A percentile compares a stretch with the other conserved stretches of the same genome.
These are phyloP conservation scores for Andrena marginata DNA, from an alignment of 2,888 invertebrate species.

Conservation along the genomic window DNA sequence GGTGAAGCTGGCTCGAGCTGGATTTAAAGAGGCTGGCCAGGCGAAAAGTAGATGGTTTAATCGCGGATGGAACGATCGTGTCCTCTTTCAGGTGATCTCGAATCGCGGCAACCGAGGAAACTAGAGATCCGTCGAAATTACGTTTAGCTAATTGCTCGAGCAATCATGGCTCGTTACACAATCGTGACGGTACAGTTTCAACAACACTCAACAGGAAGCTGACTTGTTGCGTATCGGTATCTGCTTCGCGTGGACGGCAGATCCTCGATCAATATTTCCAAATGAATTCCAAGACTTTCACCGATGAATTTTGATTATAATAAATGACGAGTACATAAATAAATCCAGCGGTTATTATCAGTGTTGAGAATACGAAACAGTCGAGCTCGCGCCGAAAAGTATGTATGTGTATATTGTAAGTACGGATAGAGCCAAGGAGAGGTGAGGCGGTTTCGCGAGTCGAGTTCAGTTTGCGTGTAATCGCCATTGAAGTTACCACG, in stretches of 20 bases:
- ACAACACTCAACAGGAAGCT: conserved; percentile 36
- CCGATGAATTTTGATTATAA: neutral
- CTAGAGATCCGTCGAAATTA: conserved; percentile 55
- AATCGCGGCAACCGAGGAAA: conserved; percentile 36
- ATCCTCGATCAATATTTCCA: conserved; percentile 17
- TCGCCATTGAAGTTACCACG: too few relatives aligned
- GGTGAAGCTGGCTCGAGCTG: too few relatives aligned
- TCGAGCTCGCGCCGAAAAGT: too few relatives aligned
- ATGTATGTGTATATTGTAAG: too few relatives aligned
- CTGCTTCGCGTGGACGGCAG: too few relatives aligned
- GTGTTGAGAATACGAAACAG: too few relatives aligned
- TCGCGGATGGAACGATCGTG: conserved; percentile 29
- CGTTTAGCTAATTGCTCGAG: conserved; percentile 53
- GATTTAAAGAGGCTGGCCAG: neutral
- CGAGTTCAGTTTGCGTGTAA: too few relatives aligned
- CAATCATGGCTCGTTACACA: conserved; percentile 55
- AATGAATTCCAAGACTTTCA: neutral
- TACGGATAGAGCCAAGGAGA: too few relatives aligned
- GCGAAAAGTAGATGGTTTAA: neutral
- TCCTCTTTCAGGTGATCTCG: neutral
- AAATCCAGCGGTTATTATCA: conserved; percentile 47
- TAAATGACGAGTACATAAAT: conserved; percentile 13
- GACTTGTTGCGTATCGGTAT: neutral
- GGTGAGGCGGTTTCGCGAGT: too few relatives aligned
- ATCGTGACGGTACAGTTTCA: conserved; percentile 37